Evolutionary conservation across 1,140 invertebrate species (phyloP), one percentile per base, ranked within the genome.

Genomic region (Acyrthosiphon pisum): DNA sequence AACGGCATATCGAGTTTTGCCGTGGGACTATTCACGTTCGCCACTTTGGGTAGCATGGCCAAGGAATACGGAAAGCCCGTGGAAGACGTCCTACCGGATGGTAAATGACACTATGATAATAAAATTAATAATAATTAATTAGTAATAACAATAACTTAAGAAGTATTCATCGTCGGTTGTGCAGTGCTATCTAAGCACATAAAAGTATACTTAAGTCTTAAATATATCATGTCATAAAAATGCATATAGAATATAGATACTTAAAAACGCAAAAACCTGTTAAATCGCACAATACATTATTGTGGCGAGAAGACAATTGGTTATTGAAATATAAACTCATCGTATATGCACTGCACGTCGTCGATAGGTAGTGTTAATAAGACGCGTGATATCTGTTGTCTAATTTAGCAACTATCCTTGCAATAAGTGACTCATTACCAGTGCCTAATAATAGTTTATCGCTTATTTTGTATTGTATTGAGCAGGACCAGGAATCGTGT

Each of bases 11-110:
- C 98, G 30, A 98, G 98, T 95, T 95, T 98, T 30, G 95, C 98
- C 26, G 97, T 98, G 56, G 98, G 98, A 20, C 97, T 98, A 94
- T 98, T 98, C 94, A 97, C 98, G 7, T 98, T 98, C 95, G 97
- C 97, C 4, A 98, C 97, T 0, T 97, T 98, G 89, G 98, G 98
- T 48, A 98, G 98, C 95, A 97, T 98, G 93, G 97, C 98, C 2
- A 95, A 96, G 93, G 97, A 98, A 95, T 97, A 98, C 95, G 96
- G 97, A 94, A 97, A 97, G 81, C 96, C 96, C 50, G 96, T 98
- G 48, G 96, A 98, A 93, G 96, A 97, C 94, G 98, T 98, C n/a
- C 97, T 98, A 56, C 94, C 60, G 22, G 84, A 93, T 20, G 93
- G 93, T 87, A 89, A 68, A 68, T 68, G 14, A n/a, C n/a, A n/a